Evolutionary conservation across 2,797 vertebrate genomes (phyloP).

Genomic region (Rhinogobio ventralis): DNA sequence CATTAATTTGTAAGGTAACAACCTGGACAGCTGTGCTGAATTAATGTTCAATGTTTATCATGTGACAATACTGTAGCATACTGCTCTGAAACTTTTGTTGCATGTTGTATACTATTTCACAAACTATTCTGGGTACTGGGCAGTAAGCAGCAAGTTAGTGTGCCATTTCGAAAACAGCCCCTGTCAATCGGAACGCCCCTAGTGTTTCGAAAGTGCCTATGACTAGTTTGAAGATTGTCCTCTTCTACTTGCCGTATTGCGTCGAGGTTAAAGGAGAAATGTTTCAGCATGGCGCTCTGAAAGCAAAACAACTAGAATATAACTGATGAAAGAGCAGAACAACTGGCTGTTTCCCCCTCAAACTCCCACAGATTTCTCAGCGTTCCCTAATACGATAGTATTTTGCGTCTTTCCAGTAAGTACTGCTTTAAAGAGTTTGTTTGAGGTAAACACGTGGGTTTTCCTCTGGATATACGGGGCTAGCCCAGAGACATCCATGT

Average conservation of each 20-base stretch:
- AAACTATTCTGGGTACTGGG: no score
- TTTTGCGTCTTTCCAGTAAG: background rate
- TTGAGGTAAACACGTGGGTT: conserved; percentile 8
- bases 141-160: no score
- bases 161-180: no score
- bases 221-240: conserved; percentile 9
- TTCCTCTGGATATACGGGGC: background rate
- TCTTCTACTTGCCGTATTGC: conserved; percentile 20
- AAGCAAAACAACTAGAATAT: background rate
- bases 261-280: conserved; percentile 48
- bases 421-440: background rate
- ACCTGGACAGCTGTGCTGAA: no score
- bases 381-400: background rate
- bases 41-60: no score
- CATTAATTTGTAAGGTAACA: no score
- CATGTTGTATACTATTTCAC: no score
- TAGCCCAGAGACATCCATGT: background rate
- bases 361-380: background rate
- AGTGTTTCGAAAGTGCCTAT: background rate
- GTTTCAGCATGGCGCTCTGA: conserved; percentile 42
- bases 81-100: no score
- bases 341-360: background rate
- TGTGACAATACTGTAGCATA: background rate
- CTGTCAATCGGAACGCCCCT: background rate
- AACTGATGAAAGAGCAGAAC: background rate